Evolutionary conservation across 2,888 invertebrate genomes (phyloP).

Genomic region (Cactoblastis cactorum): DNA sequence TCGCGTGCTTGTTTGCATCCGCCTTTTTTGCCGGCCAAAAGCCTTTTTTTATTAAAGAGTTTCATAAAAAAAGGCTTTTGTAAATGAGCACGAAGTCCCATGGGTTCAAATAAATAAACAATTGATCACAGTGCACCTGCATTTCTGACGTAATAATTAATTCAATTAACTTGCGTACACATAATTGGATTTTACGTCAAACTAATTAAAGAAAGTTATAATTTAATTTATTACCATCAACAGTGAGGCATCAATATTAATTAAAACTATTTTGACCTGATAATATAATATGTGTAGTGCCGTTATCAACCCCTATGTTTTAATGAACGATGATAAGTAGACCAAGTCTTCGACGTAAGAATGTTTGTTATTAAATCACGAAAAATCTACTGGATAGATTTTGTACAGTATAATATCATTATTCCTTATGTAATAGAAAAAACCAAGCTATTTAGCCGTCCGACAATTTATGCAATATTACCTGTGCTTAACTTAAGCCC

Average conservation of each 20-base stretch:
- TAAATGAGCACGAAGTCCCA: neutral
- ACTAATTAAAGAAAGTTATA: slow-evolving; percentile 40
- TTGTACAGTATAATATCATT: too few relatives aligned
- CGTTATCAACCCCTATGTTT: slow-evolving; percentile 5
- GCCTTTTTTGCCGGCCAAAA: too few relatives aligned
- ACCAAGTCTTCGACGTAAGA: too few relatives aligned
- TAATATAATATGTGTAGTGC: neutral
- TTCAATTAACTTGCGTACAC: slow-evolving; percentile 40
- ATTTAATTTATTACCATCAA: slow-evolving; percentile 46
- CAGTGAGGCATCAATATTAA: slow-evolving; percentile 31
- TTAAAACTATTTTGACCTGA: slow-evolving; percentile 20
- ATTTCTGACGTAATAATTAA: slow-evolving; percentile 38
- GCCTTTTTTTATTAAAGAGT: too few relatives aligned
- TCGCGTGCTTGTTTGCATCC: too few relatives aligned
- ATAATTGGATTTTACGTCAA: slow-evolving; percentile 45
- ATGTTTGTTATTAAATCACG: too few relatives aligned
- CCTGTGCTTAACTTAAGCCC: too few relatives aligned
- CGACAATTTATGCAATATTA: too few relatives aligned
- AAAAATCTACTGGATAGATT: too few relatives aligned
- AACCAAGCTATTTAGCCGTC: too few relatives aligned
- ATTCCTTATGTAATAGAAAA: too few relatives aligned
- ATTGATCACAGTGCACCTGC: slow-evolving; percentile 24
- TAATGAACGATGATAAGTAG: too few relatives aligned
- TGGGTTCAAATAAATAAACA: slow-evolving; percentile 16
- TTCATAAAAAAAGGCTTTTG: slow-evolving; percentile 7